Percentiles rank a stretch among this genome's conserved stretches.
Evolutionary conservation across 2,113 vertebrate species (phyloP).

Genomic region (Zapus hudsonius): DNA sequence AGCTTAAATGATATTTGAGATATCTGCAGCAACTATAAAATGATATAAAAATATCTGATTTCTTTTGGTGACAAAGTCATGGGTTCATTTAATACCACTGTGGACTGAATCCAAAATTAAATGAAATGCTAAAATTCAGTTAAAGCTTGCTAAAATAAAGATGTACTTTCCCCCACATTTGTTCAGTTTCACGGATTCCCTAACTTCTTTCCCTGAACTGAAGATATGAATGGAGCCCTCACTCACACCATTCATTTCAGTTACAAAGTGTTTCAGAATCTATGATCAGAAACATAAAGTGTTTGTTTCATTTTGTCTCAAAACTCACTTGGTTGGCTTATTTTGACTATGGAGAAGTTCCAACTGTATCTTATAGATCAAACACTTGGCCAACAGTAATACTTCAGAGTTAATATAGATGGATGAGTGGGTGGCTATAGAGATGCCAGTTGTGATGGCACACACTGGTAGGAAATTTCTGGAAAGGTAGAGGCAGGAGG

Average conservation of each 20-base stretch:
- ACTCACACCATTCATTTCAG: neutral
- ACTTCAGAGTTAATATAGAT: neutral
- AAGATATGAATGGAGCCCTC: neutral
- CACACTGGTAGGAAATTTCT: too few relatives aligned
- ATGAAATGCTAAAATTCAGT: constrained; percentile 1
- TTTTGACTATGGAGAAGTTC: constrained; percentile 23
- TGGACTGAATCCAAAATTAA: constrained; percentile 53
- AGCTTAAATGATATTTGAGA: constrained; percentile 48
- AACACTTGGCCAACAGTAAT: constrained; percentile 21
- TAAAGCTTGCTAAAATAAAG: neutral
- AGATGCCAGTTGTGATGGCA: too few relatives aligned
- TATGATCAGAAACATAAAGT: neutral
- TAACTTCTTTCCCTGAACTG: neutral
- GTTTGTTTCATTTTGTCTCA: constrained; percentile 28
- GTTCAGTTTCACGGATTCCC: neutral
- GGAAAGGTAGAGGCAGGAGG: neutral
- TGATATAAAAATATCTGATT: constrained; percentile 66
- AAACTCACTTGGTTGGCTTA: constrained; percentile 35
- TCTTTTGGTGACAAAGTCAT: constrained; percentile 51
- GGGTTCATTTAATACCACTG: constrained; percentile 48
- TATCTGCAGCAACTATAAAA: constrained; percentile 48
- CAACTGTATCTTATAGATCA: constrained; percentile 31
- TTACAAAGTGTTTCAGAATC: neutral
- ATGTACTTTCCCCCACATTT: neutral
- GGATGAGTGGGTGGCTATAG: neutral